A percentile compares a stretch with the other conserved stretches of the same genome.
phyloP scores from a whole-genome alignment of 2,113 vertebrate species.

The Probosciger aterrimus region DNA sequence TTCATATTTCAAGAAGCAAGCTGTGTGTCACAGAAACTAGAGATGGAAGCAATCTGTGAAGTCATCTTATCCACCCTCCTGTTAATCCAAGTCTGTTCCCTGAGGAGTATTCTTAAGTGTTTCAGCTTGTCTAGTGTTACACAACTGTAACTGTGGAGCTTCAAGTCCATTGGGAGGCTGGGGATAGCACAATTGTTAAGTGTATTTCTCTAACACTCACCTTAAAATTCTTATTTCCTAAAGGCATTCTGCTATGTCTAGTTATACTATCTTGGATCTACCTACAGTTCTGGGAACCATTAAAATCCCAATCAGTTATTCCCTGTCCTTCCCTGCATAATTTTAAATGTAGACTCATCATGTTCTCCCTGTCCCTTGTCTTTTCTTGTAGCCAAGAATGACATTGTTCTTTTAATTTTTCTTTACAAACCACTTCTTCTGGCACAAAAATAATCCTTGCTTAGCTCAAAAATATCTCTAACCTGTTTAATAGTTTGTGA shows the following conservation, averaged over 20 bases:
- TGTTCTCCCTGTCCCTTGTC: neutral
- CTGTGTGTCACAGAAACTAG: neutral
- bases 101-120: neutral
- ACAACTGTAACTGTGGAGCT: neutral
- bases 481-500: neutral
- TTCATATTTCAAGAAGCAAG: neutral
- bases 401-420: neutral
- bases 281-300: neutral
- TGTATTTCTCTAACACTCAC: neutral
- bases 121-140: conserved; percentile 17
- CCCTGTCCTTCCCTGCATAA: neutral
- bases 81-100: neutral
- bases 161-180: neutral
- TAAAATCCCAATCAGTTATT: neutral
- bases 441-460: neutral
- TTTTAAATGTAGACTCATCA: neutral
- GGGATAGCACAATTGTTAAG: neutral
- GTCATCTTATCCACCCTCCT: neutral
- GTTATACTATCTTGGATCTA: neutral
- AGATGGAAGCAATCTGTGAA: neutral
- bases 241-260: neutral
- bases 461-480: neutral
- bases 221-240: neutral
- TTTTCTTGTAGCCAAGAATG: neutral
- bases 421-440: neutral